Conservation (phyloP, 2,113 vertebrate species). For the Takifugu bimaculatus region DNA sequence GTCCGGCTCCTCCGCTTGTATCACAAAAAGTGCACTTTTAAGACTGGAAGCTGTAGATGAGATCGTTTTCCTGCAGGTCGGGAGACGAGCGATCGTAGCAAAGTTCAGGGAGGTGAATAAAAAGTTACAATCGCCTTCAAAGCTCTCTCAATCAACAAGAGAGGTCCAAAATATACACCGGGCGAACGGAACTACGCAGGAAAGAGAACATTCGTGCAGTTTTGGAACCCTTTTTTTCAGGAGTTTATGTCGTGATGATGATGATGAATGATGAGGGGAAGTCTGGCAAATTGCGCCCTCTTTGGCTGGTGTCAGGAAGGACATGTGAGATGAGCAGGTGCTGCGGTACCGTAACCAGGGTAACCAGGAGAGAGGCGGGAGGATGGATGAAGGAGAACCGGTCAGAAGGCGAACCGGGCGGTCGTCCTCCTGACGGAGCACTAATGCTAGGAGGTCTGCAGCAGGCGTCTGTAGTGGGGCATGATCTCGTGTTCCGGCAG, state of each 20-base stretch:
- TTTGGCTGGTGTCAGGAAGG: conserved; percentile 59
- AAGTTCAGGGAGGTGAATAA: conserved; percentile 41
- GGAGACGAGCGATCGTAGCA: conserved; percentile 54
- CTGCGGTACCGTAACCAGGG: conserved; percentile 2
- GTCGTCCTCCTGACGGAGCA: conserved; percentile 62
- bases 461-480: conserved; percentile 96
- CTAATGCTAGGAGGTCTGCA: conserved; percentile 91
- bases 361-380: neutral
- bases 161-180: conserved; percentile 44
- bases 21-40: conserved; percentile 73
- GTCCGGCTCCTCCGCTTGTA: conserved; percentile 4
- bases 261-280: neutral
- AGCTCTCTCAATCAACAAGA: conserved; percentile 53
- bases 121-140: conserved; percentile 48
- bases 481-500: conserved; percentile 94
- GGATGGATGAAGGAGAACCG: conserved; percentile 5
- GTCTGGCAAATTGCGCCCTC: conserved; percentile 34
- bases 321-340: conserved; percentile 3
- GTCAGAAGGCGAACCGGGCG: conserved; percentile 54
- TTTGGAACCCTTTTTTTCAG: neutral
- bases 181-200: conserved; percentile 16
- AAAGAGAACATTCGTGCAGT: conserved; percentile 23
- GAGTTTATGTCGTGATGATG: too few relatives aligned
- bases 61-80: conserved; percentile 28
- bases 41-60: conserved; percentile 34